These are phyloP conservation scores for Chalcosyrphus nemorum DNA, from an alignment of 2,888 invertebrate species.

Conservation along the genomic window DNA sequence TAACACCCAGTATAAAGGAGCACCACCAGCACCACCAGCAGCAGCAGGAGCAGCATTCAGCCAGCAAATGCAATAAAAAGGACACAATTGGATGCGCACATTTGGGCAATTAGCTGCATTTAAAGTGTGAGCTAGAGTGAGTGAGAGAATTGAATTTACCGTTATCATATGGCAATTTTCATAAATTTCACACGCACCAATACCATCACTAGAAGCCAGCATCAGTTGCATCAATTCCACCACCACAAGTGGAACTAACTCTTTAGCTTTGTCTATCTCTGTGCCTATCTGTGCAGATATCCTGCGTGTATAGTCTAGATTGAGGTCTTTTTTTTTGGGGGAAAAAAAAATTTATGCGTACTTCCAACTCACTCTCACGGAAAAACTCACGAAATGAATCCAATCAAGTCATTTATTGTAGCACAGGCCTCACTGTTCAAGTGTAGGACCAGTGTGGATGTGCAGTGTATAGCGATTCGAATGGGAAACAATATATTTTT, in stretches of 20 bases:
- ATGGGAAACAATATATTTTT: not conserved
- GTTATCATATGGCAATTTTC: conserved; percentile 73
- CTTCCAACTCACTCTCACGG: conserved; percentile 47
- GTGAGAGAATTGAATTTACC: conserved; percentile 68
- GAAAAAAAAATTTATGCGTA: conserved; percentile 61
- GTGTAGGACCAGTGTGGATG: conserved; percentile 25
- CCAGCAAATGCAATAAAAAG: conserved; percentile 54
- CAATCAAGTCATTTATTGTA: conserved; percentile 67
- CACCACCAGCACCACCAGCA: conserved; percentile 1
- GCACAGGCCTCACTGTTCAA: conserved; percentile 24
- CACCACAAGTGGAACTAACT: conserved; percentile 67
- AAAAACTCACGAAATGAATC: conserved; percentile 69
- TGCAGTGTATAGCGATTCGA: not conserved
- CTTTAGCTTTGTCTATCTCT: conserved; percentile 27
- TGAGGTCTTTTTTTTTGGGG: conserved; percentile 23
- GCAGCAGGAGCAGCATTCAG: not conserved
- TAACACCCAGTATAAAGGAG: not conserved
- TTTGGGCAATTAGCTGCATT: conserved; percentile 72
- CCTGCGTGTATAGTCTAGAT: conserved; percentile 32
- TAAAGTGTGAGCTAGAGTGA: conserved; percentile 10
- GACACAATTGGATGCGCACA: conserved; percentile 72
- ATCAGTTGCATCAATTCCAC: conserved; percentile 38
- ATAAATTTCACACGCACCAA: conserved; percentile 73
- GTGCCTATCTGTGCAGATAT: conserved; percentile 22
- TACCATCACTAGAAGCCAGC: conserved; percentile 22